These are phyloP conservation scores for Latrodectus geometricus DNA, from an alignment of 1,140 invertebrate genomes.

Conservation along the genomic window DNA sequence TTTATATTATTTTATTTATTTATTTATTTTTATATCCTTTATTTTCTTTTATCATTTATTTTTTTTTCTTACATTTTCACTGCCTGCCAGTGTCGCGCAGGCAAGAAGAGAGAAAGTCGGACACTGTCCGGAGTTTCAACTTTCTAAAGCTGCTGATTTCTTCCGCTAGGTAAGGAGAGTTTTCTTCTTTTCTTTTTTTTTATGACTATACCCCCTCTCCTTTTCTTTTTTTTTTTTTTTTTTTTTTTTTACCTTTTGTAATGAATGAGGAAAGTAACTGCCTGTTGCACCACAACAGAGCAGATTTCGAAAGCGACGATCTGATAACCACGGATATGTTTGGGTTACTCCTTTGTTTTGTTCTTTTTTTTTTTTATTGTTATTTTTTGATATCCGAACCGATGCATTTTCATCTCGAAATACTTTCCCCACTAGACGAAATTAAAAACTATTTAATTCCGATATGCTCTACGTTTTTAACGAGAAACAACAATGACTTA, in stretches of 20 bases:
- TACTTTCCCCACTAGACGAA: too few species aligned
- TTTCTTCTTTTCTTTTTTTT: background rate
- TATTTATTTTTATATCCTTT: background rate
- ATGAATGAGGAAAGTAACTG: conserved; percentile 13
- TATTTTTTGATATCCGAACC: too few species aligned
- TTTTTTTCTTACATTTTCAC: conserved; percentile 39
- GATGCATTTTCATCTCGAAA: too few species aligned
- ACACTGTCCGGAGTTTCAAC: conserved; percentile 51
- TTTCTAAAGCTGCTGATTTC: conserved; percentile 45
- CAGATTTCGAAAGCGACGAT: conserved; percentile 21
- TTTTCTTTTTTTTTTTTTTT: too few species aligned
- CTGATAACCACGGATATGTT: conserved; percentile 16
- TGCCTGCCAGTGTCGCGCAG: background rate
- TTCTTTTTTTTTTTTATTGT: background rate
- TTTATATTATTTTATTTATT: background rate
- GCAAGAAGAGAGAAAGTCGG: conserved; percentile 36
- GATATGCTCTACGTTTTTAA: too few species aligned
- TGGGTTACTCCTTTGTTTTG: background rate
- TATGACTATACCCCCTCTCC: background rate
- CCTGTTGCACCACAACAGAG: conserved; percentile 12
- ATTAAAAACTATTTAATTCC: too few species aligned
- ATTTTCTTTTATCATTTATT: conserved; percentile 7
- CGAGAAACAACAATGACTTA: too few species aligned
- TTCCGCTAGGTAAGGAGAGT: conserved; percentile 29
- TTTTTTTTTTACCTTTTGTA: background rate